Conservation (phyloP, 2,113 vertebrate species). For the Lathamus discolor region DNA sequence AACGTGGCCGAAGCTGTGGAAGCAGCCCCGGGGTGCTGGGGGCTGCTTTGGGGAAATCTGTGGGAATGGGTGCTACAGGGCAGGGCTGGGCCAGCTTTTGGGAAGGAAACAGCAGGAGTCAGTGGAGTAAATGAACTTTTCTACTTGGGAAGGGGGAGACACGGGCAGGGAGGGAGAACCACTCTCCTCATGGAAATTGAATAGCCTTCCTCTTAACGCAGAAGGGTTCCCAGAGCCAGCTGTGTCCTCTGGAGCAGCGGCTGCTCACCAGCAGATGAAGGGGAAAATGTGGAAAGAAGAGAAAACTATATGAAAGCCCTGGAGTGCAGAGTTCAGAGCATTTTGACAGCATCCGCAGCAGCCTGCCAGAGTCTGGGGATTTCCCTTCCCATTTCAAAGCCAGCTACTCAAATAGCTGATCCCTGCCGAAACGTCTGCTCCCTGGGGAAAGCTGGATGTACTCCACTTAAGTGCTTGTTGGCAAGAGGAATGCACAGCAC, state of each 20-base stretch:
- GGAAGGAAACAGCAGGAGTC: not conserved
- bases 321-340: not conserved
- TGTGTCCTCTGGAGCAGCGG: not conserved
- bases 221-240: not conserved
- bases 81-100: not conserved
- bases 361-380: not conserved
- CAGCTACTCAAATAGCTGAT: not conserved
- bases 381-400: not conserved
- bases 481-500: not conserved
- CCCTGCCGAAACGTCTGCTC: not conserved
- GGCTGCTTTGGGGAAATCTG: not conserved
- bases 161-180: not conserved
- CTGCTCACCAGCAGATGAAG: not conserved
- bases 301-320: not conserved
- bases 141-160: not conserved
- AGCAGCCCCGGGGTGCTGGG: not conserved
- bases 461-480: not conserved
- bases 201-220: fast-evolving
- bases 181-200: not conserved
- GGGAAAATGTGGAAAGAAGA: not conserved
- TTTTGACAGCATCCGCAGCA: not conserved
- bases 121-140: not conserved
- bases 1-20: fast-evolving
- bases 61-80: not conserved
- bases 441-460: not conserved